Conservation (phyloP, 2,113 vertebrate species). For the Perca flavescens region DNA sequence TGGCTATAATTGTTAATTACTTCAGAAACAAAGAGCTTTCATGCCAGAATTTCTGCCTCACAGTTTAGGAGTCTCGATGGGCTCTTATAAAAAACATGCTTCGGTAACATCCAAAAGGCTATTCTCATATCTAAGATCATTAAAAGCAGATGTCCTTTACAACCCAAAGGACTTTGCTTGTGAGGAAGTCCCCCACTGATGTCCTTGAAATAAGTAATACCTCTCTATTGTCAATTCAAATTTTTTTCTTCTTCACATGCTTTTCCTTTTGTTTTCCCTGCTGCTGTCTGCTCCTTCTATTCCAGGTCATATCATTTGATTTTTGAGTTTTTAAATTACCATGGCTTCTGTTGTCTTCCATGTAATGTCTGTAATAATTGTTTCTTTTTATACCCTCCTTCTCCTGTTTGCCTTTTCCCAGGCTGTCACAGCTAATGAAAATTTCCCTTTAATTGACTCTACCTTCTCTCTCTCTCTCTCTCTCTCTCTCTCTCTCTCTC, state of each 20-base stretch:
- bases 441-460: conserved; percentile 45
- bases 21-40: conserved; percentile 13
- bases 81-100: conserved; percentile 2
- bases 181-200: conserved; percentile 6
- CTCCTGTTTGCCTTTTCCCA: conserved; percentile 19
- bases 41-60: neutral
- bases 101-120: conserved; percentile 17
- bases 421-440: conserved; percentile 39
- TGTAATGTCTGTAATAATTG: neutral
- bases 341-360: neutral
- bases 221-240: neutral
- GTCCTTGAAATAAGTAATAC: neutral
- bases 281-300: conserved; percentile 10
- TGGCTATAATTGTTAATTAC: conserved; percentile 30
- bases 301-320: neutral
- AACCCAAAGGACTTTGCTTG: conserved; percentile 27
- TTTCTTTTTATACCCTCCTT: neutral
- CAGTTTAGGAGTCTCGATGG: conserved; percentile 8
- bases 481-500: neutral
- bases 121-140: conserved; percentile 21
- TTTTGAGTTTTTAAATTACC: conserved; percentile 12
- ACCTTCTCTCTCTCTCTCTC: neutral
- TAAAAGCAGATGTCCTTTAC: conserved; percentile 21
- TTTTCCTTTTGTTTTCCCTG: neutral
- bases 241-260: neutral